Percentiles rank a stretch among this genome's conserved stretches.
phyloP scores from a whole-genome alignment of 2,797 vertebrate genomes.

The Ibycter americanus region DNA sequence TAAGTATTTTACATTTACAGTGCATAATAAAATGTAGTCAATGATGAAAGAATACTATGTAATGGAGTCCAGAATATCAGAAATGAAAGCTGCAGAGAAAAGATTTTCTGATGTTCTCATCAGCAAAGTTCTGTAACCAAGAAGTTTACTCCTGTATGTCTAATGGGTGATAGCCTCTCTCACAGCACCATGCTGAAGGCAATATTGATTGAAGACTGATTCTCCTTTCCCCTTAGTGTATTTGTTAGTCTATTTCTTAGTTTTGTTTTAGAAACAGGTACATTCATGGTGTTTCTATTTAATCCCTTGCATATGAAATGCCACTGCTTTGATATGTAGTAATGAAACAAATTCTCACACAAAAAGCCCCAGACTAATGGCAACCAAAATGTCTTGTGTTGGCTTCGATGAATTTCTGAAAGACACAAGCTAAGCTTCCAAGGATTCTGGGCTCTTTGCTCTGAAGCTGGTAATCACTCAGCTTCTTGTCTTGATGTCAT shows the following conservation, averaged over 20 bases:
- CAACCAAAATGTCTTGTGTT: neutral
- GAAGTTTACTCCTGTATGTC: neutral
- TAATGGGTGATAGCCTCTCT: neutral
- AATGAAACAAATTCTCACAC: neutral
- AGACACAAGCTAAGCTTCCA: neutral
- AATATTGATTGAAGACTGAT: neutral
- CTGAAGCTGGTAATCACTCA: neutral
- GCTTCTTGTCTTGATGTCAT: neutral
- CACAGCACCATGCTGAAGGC: neutral
- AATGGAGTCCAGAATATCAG: neutral
- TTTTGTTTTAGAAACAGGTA: neutral
- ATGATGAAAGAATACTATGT: neutral
- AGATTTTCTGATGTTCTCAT: neutral
- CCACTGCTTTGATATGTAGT: neutral
- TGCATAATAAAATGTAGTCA: neutral
- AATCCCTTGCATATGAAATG: neutral
- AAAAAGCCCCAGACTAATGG: neutral
- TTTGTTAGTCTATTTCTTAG: neutral
- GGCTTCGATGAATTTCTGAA: neutral
- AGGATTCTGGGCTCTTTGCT: neutral
- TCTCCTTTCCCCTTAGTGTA: neutral
- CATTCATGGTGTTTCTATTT: neutral
- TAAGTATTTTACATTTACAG: conserved; percentile 36
- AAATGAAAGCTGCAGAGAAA: neutral
- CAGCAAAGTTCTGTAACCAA: neutral